These are phyloP conservation scores for Pristionchus japonicus DNA, from an alignment of 2,888 invertebrate genomes.

Conservation along the genomic window DNA sequence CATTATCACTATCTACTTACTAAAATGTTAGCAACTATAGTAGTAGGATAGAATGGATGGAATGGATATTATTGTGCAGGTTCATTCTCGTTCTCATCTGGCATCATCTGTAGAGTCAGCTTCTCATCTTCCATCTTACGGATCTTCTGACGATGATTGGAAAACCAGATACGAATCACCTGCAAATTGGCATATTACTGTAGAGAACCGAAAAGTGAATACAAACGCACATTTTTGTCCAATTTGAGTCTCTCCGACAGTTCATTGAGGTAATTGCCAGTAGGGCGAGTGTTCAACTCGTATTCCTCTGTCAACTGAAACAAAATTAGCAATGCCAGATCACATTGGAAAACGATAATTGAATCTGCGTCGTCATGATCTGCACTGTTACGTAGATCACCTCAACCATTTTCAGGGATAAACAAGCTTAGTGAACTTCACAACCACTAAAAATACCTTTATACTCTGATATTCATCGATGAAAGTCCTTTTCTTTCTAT, in stretches of 20 bases:
- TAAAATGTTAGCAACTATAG: background rate
- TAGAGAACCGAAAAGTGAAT: background rate
- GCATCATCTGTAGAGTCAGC: background rate
- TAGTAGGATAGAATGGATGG: background rate
- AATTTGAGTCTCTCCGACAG: slow-evolving; percentile 1
- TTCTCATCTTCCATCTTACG: slow-evolving; percentile 17
- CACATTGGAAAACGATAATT: no score
- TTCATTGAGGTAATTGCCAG: background rate
- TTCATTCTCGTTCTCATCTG: background rate
- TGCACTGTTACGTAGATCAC: no score
- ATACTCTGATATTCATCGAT: slow-evolving; percentile 26
- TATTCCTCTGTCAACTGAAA: slow-evolving; percentile 10
- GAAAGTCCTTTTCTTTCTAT: slow-evolving; percentile 25
- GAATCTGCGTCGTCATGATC: no score
- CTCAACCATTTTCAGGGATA: no score
- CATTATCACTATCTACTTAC: background rate
- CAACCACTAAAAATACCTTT: background rate
- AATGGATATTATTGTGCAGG: no score
- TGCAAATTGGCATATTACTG: background rate
- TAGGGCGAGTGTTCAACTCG: background rate
- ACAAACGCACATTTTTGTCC: background rate
- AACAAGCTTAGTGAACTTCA: no score
- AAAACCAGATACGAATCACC: slow-evolving; percentile 36
- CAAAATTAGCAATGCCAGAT: no score
- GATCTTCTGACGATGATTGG: slow-evolving; percentile 40